These are phyloP conservation scores for Arothron firmamentum DNA, from an alignment of 2,113 vertebrate species.

Conservation along the genomic window DNA sequence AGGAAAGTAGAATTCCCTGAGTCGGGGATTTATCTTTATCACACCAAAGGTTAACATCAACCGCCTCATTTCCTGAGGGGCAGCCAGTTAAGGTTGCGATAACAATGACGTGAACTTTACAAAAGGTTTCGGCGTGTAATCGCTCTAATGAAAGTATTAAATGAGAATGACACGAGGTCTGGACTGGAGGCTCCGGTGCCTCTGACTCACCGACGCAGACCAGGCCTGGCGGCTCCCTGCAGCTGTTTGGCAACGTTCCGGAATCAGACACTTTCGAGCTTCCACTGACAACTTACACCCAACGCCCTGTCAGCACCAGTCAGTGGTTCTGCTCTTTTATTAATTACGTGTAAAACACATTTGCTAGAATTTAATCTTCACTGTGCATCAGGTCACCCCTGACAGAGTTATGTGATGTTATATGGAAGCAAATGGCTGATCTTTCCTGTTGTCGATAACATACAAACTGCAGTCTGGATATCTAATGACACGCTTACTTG, in stretches of 20 bases:
- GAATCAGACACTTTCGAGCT: conserved; percentile 15
- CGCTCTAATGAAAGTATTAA: conserved; percentile 68
- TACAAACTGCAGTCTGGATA: too few relatives aligned
- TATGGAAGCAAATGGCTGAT: too few relatives aligned
- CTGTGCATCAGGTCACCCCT: background rate
- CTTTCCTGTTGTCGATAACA: too few relatives aligned
- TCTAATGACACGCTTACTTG: too few relatives aligned
- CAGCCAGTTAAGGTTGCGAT: conserved; percentile 39
- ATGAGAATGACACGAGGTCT: conserved; percentile 56
- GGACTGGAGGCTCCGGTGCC: conserved; percentile 43
- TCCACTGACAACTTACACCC: background rate
- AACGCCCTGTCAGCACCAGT: background rate
- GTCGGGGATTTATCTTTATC: conserved; percentile 51
- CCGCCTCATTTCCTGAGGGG: conserved; percentile 41
- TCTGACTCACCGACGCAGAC: conserved; percentile 53
- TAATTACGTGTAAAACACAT: background rate
- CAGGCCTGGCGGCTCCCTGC: conserved; percentile 32
- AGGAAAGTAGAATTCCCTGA: conserved; percentile 23
- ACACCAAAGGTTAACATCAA: conserved; percentile 53
- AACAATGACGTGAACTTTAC: conserved; percentile 46
- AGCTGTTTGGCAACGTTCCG: conserved; percentile 34
- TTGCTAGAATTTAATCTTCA: background rate
- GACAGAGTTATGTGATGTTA: too few relatives aligned
- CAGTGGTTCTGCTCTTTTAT: background rate
- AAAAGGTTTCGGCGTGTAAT: conserved; percentile 47